These are phyloP conservation scores for Dipus sagitta DNA, from an alignment of 2,797 vertebrate genomes.

Conservation along the genomic window DNA sequence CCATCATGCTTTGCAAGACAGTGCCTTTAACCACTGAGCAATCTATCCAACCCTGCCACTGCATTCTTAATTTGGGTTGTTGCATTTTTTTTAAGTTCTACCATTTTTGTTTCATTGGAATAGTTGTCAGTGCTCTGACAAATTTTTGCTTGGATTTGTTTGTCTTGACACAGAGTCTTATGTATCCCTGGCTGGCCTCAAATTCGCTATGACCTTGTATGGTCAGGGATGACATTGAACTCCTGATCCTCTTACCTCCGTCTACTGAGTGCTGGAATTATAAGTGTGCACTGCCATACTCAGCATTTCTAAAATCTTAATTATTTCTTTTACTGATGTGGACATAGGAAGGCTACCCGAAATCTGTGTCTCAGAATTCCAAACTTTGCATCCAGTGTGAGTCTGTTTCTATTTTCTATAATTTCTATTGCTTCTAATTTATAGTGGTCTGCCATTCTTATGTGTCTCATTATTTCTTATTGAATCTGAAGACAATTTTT, in stretches of 20 bases:
- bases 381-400: neutral
- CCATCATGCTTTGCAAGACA: no score
- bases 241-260: neutral
- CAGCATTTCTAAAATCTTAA: neutral
- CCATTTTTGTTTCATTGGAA: slow-evolving; percentile 19
- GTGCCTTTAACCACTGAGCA: no score
- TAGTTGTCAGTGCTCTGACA: neutral
- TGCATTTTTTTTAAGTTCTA: slow-evolving; percentile 33
- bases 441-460: slow-evolving; percentile 27
- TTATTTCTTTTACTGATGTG: slow-evolving; percentile 47
- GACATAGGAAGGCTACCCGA: neutral
- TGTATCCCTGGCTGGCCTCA: neutral
- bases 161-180: neutral
- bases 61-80: slow-evolving; percentile 34
- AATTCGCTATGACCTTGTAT: neutral
- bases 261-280: neutral
- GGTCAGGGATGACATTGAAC: neutral
- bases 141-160: neutral
- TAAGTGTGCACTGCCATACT: neutral
- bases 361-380: slow-evolving; percentile 38
- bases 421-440: slow-evolving; percentile 44
- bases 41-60: no score
- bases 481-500: slow-evolving; percentile 49
- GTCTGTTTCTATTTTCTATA: slow-evolving; percentile 46
- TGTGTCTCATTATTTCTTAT: slow-evolving; percentile 40